Evolutionary conservation across 2,113 vertebrate species (phyloP), one percentile per base, ranked within the genome.

Genomic region (Pavo muticus): DNA sequence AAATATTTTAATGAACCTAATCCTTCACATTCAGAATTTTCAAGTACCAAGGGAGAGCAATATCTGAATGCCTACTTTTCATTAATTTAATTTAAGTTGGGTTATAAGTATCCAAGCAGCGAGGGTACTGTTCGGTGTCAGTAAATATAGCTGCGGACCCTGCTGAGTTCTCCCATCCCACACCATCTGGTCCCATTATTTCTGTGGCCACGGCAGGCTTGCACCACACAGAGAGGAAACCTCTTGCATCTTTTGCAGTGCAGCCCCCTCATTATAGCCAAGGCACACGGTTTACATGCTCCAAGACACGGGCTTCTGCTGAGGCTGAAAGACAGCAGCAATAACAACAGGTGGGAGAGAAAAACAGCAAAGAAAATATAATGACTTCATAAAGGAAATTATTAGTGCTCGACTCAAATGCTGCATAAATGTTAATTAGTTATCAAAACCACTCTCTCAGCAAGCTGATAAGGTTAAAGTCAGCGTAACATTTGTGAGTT

Each of bases 121-220:
- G 82, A 91, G 91, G 83, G 59, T 90, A 85, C 73, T 78, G 85
- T 65, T 90, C 70, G 78, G 54, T 86, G 68, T 74, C 82, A 93
- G 82, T 65, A 88, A 91, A 75, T 64, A 30, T 76, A 94, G 72
- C 91, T 91, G 83, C 80, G 91, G 83, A 88, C 59, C 94, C 90
- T 91, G 93, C 94, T 93, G 93, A 91, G 90, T 57, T 95, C 73
- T 93, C 75, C 85, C 90, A 91, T 94, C 91, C 90, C 93, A 91
- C 79, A 75, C 91, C 94, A 96, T 94, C 87, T 95, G 94, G 90
- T 73, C 83, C 78, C 73, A 84, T 87, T 94, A 91, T 88, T 95
- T 81, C 65, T 78, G 72, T 50, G 63, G 88, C 60, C 61, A 81
- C 6, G 4, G 88, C 79, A 95, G 61, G 84, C 76, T 96, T 0